Conservation (phyloP, 2,888 invertebrate genomes). For the Rapana venosa region DNA sequence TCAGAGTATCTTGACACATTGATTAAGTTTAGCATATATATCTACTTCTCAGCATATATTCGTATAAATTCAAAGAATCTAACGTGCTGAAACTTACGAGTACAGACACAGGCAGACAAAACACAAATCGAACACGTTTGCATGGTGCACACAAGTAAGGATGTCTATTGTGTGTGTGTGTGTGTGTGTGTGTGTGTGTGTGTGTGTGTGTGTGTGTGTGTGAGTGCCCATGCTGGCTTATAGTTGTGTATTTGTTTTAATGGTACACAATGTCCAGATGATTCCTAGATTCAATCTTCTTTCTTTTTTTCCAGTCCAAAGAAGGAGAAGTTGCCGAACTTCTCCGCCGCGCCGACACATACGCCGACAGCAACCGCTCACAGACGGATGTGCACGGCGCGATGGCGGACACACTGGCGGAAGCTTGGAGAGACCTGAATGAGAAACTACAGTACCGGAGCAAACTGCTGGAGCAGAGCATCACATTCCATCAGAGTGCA, state of each 20-base stretch:
- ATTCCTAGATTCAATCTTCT: not conserved
- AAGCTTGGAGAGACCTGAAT: constrained; percentile 89
- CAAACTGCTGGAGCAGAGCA: constrained; percentile 87
- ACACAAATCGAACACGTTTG: too few species aligned
- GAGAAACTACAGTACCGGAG: constrained; percentile 87
- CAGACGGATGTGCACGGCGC: constrained; percentile 90
- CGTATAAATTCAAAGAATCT: too few species aligned
- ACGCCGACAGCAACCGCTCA: constrained; percentile 84
- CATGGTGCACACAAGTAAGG: too few species aligned
- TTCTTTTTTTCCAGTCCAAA: constrained; percentile 84
- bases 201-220: too few species aligned
- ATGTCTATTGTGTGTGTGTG: too few species aligned
- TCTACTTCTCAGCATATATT: too few species aligned
- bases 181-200: too few species aligned
- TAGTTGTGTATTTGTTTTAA: not conserved
- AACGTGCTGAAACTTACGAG: too few species aligned
- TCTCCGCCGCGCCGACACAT: constrained; percentile 90
- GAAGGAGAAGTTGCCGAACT: constrained; percentile 93
- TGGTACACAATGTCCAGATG: not conserved
- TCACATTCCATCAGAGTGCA: constrained; percentile 84
- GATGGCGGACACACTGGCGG: constrained; percentile 86
- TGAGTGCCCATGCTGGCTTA: too few species aligned
- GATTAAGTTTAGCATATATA: too few species aligned
- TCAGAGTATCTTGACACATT: too few species aligned
- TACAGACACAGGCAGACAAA: too few species aligned